Evolutionary conservation across 2,113 vertebrate species (phyloP).

Genomic region (Lycaon pictus): DNA sequence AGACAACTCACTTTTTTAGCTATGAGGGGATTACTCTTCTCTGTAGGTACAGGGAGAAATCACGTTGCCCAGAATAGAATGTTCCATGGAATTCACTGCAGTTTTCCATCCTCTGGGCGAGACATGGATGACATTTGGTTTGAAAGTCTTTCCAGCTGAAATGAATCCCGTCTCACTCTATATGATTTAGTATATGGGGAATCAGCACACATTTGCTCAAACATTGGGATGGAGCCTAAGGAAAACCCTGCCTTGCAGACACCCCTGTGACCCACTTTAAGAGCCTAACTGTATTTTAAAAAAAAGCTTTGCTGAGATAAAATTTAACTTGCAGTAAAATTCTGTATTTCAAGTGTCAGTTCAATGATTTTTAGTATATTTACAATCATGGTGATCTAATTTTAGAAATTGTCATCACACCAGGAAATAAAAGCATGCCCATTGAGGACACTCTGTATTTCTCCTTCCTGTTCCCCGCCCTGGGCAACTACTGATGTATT

Average conservation of each 20-base stretch:
- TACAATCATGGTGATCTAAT: background rate
- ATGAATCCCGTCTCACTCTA: background rate
- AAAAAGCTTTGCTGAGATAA: background rate
- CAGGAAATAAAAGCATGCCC: background rate
- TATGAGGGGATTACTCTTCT: background rate
- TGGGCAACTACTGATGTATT: no score
- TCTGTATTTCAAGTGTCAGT: background rate
- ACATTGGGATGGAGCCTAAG: background rate
- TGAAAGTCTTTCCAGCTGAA: background rate
- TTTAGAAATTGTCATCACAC: background rate
- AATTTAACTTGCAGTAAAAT: background rate
- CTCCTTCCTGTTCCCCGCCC: background rate
- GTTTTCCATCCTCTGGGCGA: background rate
- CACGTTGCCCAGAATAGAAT: background rate
- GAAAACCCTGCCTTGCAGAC: background rate
- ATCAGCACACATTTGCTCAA: background rate
- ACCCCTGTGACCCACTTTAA: background rate
- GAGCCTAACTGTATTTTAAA: background rate
- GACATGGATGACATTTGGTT: no score
- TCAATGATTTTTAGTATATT: background rate
- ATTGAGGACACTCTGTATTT: background rate
- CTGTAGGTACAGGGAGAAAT: background rate
- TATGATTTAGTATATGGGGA: background rate
- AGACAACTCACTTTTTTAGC: background rate
- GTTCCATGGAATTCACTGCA: background rate